phyloP scores from a whole-genome alignment of 2,113 vertebrate genomes.

The Narcine bancroftii region DNA sequence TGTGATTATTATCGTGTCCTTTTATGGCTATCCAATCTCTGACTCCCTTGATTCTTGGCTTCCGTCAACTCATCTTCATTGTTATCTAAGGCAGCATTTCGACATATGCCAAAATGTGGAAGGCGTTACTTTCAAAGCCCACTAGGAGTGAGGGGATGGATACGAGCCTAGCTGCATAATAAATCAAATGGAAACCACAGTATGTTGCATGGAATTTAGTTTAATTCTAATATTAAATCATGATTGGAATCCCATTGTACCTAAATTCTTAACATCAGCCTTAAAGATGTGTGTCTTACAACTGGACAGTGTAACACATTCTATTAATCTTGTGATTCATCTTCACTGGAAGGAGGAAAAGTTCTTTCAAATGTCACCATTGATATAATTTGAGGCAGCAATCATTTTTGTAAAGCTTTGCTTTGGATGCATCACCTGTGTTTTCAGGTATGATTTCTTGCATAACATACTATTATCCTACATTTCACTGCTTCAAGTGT shows the following conservation, averaged over 20 bases:
- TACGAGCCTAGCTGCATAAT: too few species aligned
- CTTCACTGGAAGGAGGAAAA: not conserved
- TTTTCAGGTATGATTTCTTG: not conserved
- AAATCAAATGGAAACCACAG: not conserved
- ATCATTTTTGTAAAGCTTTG: not conserved
- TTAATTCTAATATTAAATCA: not conserved
- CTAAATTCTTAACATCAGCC: not conserved
- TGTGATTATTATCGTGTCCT: not conserved
- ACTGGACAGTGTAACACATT: not conserved
- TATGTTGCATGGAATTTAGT: not conserved
- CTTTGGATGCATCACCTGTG: not conserved
- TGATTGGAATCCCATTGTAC: not conserved
- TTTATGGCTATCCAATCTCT: not conserved
- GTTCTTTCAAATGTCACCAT: not conserved
- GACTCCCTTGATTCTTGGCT: not conserved
- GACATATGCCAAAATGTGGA: not conserved
- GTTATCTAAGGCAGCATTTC: not conserved
- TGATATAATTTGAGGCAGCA: not conserved
- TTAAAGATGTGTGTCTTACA: not conserved
- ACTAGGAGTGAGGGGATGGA: not conserved
- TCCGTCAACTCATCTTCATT: not conserved
- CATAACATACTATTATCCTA: not conserved
- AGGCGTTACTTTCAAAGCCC: not conserved
- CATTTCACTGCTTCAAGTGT: not conserved
- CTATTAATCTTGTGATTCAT: not conserved